phyloP scores from a whole-genome alignment of 2,888 invertebrate genomes.

The Diogma glabrata region DNA sequence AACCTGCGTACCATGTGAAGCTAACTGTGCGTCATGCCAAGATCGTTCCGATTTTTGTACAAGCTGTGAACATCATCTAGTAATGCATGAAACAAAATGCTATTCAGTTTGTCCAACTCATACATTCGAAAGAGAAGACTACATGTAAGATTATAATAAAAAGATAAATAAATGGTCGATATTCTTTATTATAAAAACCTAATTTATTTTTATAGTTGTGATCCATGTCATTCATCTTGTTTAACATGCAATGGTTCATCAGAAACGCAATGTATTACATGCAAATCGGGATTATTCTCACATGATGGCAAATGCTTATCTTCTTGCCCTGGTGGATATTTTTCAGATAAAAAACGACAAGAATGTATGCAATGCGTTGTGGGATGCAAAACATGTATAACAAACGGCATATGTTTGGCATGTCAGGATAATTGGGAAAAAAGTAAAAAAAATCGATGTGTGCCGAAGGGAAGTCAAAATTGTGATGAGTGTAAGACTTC shows the following conservation, averaged over 20 bases:
- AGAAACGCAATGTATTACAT: conserved; percentile 69
- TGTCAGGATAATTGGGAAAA: conserved; percentile 65
- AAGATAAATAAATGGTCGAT: no score
- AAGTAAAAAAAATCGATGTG: conserved; percentile 64
- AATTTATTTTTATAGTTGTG: conserved; percentile 44
- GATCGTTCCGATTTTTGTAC: conserved; percentile 73
- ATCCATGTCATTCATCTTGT: conserved; percentile 66
- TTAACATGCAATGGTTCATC: conserved; percentile 69
- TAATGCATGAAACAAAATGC: conserved; percentile 71
- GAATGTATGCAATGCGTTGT: conserved; percentile 68
- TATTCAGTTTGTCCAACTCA: conserved; percentile 70
- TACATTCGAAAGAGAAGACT: conserved; percentile 78
- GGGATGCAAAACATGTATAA: conserved; percentile 65
- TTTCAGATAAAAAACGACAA: conserved; percentile 62
- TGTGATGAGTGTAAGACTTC: conserved; percentile 49
- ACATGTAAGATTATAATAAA: conserved; percentile 50
- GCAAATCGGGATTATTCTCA: conserved; percentile 58
- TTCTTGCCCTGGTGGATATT: conserved; percentile 62
- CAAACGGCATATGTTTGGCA: conserved; percentile 56
- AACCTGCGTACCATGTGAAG: conserved; percentile 73
- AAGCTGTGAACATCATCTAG: conserved; percentile 78
- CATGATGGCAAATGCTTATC: conserved; percentile 55
- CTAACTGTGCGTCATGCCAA: conserved; percentile 76
- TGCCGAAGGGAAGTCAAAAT: conserved; percentile 54
- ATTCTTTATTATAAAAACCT: not conserved